A percentile compares a stretch with the other conserved stretches of the same genome.
These are phyloP conservation scores for Pygmarrhopalites habei DNA, from an alignment of 1,140 invertebrate species.

Conservation along the genomic window DNA sequence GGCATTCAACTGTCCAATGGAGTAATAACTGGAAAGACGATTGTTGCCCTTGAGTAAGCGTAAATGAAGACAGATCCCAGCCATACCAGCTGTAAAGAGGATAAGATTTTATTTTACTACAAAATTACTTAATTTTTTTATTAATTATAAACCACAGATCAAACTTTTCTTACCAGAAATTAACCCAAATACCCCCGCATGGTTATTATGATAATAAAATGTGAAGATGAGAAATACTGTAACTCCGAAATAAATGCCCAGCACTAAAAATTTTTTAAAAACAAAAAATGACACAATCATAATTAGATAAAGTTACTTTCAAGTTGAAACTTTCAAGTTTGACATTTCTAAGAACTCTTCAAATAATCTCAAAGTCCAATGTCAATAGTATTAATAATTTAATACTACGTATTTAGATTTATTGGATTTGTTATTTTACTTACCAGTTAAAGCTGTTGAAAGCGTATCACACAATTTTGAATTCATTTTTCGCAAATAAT, in stretches of 20 bases:
- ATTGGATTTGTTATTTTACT: too few relatives aligned
- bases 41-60: constrained; percentile 26
- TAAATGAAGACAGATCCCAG: constrained; percentile 33
- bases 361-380: too few relatives aligned
- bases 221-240: constrained; percentile 37
- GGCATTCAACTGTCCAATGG: constrained; percentile 23
- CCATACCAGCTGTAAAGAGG: constrained; percentile 31
- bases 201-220: constrained; percentile 36
- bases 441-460: too few relatives aligned
- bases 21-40: constrained; percentile 30
- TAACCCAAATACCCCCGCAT: constrained; percentile 35
- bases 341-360: too few relatives aligned
- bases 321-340: too few relatives aligned
- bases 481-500: too few relatives aligned
- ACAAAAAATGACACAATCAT: too few relatives aligned
- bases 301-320: too few relatives aligned
- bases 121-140: neutral
- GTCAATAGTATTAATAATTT: too few relatives aligned
- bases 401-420: too few relatives aligned
- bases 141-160: neutral
- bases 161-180: constrained; percentile 34
- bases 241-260: constrained; percentile 38
- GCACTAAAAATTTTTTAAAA: too few relatives aligned
- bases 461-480: too few relatives aligned
- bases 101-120: neutral